Evolutionary conservation across 2,797 vertebrate genomes (phyloP), one percentile per base, ranked within the genome.

Genomic region (Lepidocolaptes lacrymiger): DNA sequence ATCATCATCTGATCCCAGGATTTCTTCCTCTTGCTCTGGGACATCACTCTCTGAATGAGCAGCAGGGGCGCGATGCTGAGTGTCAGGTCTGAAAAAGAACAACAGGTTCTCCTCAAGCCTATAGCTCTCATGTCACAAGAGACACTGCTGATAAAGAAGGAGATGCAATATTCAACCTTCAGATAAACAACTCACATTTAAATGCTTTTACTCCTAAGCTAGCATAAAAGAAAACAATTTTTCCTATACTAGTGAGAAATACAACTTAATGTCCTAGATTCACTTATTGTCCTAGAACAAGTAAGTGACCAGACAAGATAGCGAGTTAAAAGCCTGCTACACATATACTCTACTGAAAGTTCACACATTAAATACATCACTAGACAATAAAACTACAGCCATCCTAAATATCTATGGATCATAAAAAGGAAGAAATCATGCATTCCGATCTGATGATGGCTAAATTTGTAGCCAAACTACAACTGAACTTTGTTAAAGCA

Each of bases 1-100:
- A 32, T 99, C 99, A 2, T 99, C 99, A 81, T 99, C 99, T 30
- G 99, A 99, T 46, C 99, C 99, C 96, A 99, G 97, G 96, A 99
- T 99, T 97, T 99, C 99, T 71, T 99, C 99, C 66, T 98, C 98
- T 58, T 98, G 98, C 72, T 98, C 98, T 19, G 99, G 99, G 30
- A 98, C 96, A 4, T 99, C 98, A 73, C 98, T 99, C 93, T 99
- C 99, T 2, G 98, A 96, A 55, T 98, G 98, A 85, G 98, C 98
- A 87, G 98, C 97, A 48, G 98, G 97, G 54, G 98, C 98, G 92
- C 99, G 98, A 48, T 98, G 98, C 78, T 99, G 98, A 96, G 98
- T 98, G 97, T 99, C 99, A 41, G 99, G 98, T 97, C 99, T 99
- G 97, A 52, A 88, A 96, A 91, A 97, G 43, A 93, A 67, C 16